Percentiles rank a stretch among this genome's conserved stretches.
These are phyloP conservation scores for Watsonalla binaria DNA, from an alignment of 2,888 invertebrate species.

Conservation along the genomic window DNA sequence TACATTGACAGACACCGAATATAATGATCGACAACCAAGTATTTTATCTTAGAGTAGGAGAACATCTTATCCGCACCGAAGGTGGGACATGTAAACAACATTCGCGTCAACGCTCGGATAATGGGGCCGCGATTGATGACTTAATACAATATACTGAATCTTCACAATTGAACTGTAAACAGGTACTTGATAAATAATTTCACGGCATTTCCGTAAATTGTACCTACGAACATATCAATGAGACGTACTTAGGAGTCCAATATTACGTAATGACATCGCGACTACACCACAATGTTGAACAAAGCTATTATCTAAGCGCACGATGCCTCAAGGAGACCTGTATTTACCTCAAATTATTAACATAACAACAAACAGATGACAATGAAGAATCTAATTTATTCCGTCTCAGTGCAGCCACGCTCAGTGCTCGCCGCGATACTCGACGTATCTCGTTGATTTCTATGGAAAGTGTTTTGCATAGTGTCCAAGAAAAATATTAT, in stretches of 20 bases:
- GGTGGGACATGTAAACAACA: too few species aligned
- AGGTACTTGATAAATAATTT: too few species aligned
- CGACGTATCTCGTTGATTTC: neutral
- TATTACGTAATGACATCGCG: neutral
- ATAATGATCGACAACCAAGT: too few species aligned
- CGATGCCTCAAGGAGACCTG: slow-evolving; percentile 39
- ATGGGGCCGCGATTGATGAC: too few species aligned
- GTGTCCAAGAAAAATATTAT: slow-evolving; percentile 6
- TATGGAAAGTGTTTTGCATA: slow-evolving; percentile 4
- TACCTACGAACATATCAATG: too few species aligned
- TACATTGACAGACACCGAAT: too few species aligned
- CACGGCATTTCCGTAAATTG: too few species aligned
- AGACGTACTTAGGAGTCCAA: neutral
- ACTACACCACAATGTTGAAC: neutral
- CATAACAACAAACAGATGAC: slow-evolving; percentile 40
- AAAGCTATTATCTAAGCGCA: neutral
- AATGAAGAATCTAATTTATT: slow-evolving; percentile 48
- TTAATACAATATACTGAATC: too few species aligned
- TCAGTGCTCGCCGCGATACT: neutral
- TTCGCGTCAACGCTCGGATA: too few species aligned
- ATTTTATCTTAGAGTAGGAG: too few species aligned
- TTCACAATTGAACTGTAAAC: too few species aligned
- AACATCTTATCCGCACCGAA: too few species aligned
- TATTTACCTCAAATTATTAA: slow-evolving; percentile 43
- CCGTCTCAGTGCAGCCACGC: slow-evolving; percentile 19